Base-by-base conservation (phyloP, 2,113 vertebrate species). In the Ursus arctos region DNA sequence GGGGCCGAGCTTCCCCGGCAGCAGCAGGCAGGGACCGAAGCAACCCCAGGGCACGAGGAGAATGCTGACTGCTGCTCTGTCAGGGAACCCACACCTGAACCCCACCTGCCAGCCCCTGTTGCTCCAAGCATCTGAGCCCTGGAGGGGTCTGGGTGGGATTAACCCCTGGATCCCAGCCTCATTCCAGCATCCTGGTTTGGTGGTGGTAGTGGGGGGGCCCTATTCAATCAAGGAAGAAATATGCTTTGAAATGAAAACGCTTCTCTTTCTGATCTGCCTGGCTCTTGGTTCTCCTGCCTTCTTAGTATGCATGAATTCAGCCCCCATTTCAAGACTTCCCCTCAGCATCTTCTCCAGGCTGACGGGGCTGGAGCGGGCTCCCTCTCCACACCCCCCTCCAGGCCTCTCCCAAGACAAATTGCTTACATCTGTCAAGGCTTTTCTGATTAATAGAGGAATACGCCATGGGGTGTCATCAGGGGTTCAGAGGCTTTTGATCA, bases 231-330 rank as follows among this genome's bases (percentile, higher is more conserved):
- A 96, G 97, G 55, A 43, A 95, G 95, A 98, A 98, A 76, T 97
- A 98, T 98, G 98, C 97, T 98, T 98, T 98, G 98, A 98, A 98
- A 98, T 98, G 95, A 98, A 98, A 98, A 97, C 96, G 61, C 88
- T 88, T 85, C 97, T 94, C 95, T 97, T 94, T 98, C 98, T 97
- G 97, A 98, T 97, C 92, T 91, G 94, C 94, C 96, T 96, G 97
- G 92, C 80, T 93, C 94, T 26, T 53, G 19, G 22, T 88, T 89
- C 94, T 92, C 92, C 81, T 36, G 95, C 97, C 97, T 98, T 63
- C 97, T 98, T 98, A 98, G 79, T 98, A 98, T 98, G 98, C 95
- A 98, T 98, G 97, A 93, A 86, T 83, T 94, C 98, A 97, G 40
- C 43, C 94, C 96, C 95, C 72, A 93, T 94, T 97, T 88, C 94